Evolutionary conservation across 2,797 vertebrate species (phyloP).

Genomic region (Nannoperca australis): DNA sequence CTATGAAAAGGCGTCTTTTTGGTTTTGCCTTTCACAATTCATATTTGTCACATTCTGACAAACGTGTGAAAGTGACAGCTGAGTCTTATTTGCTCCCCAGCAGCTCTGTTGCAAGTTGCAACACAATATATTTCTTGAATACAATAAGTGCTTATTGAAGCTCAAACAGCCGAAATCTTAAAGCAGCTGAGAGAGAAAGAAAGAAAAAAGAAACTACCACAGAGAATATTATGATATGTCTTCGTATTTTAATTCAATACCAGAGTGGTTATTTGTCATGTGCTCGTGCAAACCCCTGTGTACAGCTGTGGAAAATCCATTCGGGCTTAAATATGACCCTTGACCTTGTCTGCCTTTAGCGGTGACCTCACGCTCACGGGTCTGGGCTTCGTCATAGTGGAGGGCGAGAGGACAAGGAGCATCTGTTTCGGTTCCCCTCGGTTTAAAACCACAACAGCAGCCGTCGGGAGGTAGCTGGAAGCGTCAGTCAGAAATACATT

Average conservation of each 20-base stretch:
- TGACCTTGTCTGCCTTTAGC: conserved; percentile 69
- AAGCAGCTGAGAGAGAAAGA: conserved; percentile 20
- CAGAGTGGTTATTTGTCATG: conserved; percentile 61
- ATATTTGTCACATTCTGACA: conserved; percentile 36
- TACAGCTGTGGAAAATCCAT: conserved; percentile 76
- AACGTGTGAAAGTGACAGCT: conserved; percentile 38
- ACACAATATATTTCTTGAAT: conserved; percentile 43
- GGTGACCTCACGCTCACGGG: conserved; percentile 56
- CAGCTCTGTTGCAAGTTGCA: conserved; percentile 28
- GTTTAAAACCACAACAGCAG: conserved; percentile 51
- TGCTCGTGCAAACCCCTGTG: conserved; percentile 62
- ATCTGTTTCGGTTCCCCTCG: conserved; percentile 46
- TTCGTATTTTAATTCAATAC: conserved; percentile 54
- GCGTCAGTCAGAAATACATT: conserved; percentile 62
- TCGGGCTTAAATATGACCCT: conserved; percentile 64
- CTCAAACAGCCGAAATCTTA: conserved; percentile 52
- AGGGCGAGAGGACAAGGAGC: conserved; percentile 61
- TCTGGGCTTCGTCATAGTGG: conserved; percentile 47
- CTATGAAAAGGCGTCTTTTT: conserved; percentile 38
- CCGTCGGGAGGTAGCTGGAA: conserved; percentile 72
- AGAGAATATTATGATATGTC: conserved; percentile 52
- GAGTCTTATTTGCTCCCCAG: conserved; percentile 30
- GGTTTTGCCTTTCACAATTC: conserved; percentile 53
- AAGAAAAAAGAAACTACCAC: conserved; percentile 44
- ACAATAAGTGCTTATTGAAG: conserved; percentile 66